These are phyloP conservation scores for Sardinella longiceps DNA, from an alignment of 2,797 vertebrate genomes.

Conservation along the genomic window DNA sequence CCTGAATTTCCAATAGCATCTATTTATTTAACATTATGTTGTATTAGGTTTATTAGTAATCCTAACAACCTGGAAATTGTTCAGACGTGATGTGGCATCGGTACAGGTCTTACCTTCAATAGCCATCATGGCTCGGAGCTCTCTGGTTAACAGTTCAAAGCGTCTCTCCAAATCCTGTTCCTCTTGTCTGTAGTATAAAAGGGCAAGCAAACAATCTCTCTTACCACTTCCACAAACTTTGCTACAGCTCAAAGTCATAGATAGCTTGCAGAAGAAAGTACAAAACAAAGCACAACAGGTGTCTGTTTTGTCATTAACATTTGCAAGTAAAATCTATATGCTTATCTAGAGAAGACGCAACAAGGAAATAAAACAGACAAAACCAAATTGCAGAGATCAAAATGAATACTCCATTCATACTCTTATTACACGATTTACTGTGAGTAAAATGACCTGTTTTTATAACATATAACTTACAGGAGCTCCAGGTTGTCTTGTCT, in stretches of 20 bases:
- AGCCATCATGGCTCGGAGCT: conserved; percentile 86
- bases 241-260: neutral
- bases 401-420: neutral
- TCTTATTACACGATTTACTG: neutral
- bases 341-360: neutral
- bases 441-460: neutral
- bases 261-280: neutral
- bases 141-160: conserved; percentile 86
- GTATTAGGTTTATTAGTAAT: too few species aligned
- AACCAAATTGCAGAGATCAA: neutral
- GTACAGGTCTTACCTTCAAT: conserved; percentile 78
- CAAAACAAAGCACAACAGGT: neutral
- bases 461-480: conserved; percentile 72
- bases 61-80: neutral
- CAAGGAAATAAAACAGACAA: neutral
- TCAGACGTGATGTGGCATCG: neutral
- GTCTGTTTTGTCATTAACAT: neutral
- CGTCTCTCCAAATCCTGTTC: conserved; percentile 88
- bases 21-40: too few species aligned
- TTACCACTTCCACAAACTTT: neutral
- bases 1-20: too few species aligned
- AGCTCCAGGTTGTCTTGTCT: conserved; percentile 89
- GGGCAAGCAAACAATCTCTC: neutral
- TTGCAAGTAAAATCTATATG: neutral
- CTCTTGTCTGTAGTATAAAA: conserved; percentile 76